Conservation (phyloP, 2,113 vertebrate species). For the Rhineura floridana region DNA sequence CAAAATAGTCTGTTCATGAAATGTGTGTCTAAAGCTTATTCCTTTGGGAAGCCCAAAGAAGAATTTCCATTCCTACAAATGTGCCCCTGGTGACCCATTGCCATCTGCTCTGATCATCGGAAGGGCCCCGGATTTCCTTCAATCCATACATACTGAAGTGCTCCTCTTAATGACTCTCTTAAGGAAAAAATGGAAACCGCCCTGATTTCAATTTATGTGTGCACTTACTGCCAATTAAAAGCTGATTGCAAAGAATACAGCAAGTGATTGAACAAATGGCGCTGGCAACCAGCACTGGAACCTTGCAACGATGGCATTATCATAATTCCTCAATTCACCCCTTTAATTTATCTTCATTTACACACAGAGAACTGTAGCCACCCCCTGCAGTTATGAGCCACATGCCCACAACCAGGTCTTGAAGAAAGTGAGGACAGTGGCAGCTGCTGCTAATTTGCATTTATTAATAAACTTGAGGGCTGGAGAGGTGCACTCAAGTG, state of each 20-base stretch:
- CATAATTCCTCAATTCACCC: conserved; percentile 58
- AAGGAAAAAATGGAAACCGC: conserved; percentile 46
- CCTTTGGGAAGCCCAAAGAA: conserved; percentile 61
- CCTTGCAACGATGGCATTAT: conserved; percentile 34
- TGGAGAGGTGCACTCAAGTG: neutral
- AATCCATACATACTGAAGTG: conserved; percentile 53
- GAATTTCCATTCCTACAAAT: conserved; percentile 63
- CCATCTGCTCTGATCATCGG: conserved; percentile 59
- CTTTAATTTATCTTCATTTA: conserved; percentile 64
- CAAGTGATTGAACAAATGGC: conserved; percentile 49
- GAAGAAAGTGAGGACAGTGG: neutral
- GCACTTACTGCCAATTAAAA: conserved; percentile 58
- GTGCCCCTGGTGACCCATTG: conserved; percentile 56
- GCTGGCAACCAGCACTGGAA: conserved; percentile 44
- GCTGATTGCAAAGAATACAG: conserved; percentile 49
- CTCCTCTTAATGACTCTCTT: conserved; percentile 40
- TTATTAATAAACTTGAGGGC: neutral
- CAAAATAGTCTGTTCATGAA: conserved; percentile 65
- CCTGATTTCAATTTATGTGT: conserved; percentile 45
- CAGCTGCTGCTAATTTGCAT: neutral
- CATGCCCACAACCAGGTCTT: neutral
- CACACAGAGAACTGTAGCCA: conserved; percentile 42
- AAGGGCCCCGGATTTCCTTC: conserved; percentile 47
- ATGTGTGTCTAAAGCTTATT: conserved; percentile 60
- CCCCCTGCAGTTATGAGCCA: neutral